Conservation (phyloP, 2,113 vertebrate genomes). For the Hepsetus odoe region DNA sequence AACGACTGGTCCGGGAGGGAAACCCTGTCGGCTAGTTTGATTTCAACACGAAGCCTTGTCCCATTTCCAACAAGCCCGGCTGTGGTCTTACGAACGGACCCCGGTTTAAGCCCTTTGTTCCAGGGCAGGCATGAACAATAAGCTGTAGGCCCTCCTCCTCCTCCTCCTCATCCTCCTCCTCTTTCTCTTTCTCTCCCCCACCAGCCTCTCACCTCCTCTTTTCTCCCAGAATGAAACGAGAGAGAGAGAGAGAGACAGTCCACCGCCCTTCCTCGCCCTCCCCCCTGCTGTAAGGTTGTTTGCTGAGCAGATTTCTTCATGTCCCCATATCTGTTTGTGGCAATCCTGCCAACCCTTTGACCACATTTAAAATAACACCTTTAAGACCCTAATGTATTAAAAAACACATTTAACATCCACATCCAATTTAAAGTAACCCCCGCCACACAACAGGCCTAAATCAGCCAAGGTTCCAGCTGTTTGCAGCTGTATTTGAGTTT, state of each 20-base stretch:
- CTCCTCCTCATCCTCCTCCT: conserved; percentile 64
- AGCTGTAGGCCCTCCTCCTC: conserved; percentile 79
- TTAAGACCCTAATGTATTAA: too few species aligned
- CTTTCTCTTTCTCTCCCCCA: conserved; percentile 41
- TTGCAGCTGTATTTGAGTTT: too few species aligned
- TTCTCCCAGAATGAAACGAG: conserved; percentile 43
- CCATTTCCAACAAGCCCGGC: conserved; percentile 68
- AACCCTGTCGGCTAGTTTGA: conserved; percentile 60
- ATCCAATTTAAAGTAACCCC: too few species aligned
- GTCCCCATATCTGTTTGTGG: too few species aligned
- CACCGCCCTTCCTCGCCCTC: conserved; percentile 50
- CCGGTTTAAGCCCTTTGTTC: conserved; percentile 82
- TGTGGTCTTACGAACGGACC: conserved; percentile 76
- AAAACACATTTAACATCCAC: too few species aligned
- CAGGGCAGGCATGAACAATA: conserved; percentile 82
- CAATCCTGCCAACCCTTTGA: too few species aligned
- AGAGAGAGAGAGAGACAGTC: background rate
- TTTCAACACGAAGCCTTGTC: conserved; percentile 71
- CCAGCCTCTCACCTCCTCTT: conserved; percentile 42
- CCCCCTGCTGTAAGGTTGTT: conserved; percentile 18
- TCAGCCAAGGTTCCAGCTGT: too few species aligned
- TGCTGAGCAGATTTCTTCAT: conserved; percentile 25
- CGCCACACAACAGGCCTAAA: too few species aligned
- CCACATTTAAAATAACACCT: too few species aligned
- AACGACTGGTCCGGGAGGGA: background rate